phyloP scores from a whole-genome alignment of 92 coral and sea anemone species.

The Galaxea fascicularis region DNA sequence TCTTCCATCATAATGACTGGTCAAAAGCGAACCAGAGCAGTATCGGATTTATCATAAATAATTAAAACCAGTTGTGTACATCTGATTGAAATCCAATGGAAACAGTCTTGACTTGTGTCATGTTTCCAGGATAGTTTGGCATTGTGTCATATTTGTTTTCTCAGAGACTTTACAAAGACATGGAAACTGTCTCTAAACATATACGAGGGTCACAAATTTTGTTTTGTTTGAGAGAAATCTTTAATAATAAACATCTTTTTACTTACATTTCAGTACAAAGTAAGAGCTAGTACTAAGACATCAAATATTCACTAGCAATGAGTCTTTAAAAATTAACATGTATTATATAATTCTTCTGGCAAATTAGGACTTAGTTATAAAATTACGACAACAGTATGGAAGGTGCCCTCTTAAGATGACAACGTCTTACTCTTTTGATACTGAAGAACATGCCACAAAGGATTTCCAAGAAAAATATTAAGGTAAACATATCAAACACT shows the following conservation, averaged over 20 bases:
- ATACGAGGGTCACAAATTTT: neutral
- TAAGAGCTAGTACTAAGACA: conserved; percentile 8
- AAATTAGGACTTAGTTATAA: neutral
- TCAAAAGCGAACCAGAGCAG: no score
- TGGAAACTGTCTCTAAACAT: neutral
- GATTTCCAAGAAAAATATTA: no score
- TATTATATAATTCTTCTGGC: neutral
- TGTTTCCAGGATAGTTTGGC: no score
- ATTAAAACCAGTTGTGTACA: no score
- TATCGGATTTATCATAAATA: no score
- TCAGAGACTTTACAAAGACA: neutral
- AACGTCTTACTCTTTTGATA: neutral
- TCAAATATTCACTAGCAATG: conserved; percentile 5
- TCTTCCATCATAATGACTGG: no score
- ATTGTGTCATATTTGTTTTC: no score
- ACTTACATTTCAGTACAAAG: conserved; percentile 3
- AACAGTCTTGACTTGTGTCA: no score
- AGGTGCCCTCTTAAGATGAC: neutral
- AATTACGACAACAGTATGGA: neutral
- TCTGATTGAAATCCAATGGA: no score
- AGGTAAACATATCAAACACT: no score
- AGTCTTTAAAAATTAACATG: conserved; percentile 1
- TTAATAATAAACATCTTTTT: conserved; percentile 8
- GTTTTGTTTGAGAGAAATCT: neutral
- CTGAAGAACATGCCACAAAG: neutral